Percentiles rank a stretch among this genome's conserved stretches.
These are phyloP conservation scores for Megathymus violae DNA, from an alignment of 1,140 invertebrate species.

Conservation along the genomic window DNA sequence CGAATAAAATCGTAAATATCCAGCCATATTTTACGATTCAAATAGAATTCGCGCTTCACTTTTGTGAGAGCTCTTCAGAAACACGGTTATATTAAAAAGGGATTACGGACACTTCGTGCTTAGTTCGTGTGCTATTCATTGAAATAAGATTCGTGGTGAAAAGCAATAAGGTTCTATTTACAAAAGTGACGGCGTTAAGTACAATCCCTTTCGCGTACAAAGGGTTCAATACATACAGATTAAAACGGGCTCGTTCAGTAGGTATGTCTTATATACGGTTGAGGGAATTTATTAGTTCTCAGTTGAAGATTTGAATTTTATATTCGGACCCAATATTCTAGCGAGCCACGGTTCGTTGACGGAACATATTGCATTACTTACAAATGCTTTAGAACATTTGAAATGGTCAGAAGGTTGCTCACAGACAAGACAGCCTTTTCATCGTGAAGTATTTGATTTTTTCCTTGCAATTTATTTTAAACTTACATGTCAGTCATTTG, in stretches of 20 bases:
- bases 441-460: background rate
- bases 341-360: constrained; percentile 9
- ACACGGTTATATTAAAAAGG: constrained; percentile 29
- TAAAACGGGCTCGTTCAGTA: constrained; percentile 22
- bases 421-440: background rate
- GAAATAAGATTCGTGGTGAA: background rate
- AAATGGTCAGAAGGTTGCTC: constrained; percentile 5
- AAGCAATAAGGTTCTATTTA: constrained; percentile 17
- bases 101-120: constrained; percentile 3
- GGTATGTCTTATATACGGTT: constrained; percentile 26
- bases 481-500: too few species aligned
- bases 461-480: too few species aligned
- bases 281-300: constrained; percentile 26
- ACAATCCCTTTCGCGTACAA: constrained; percentile 10
- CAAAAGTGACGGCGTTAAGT: background rate
- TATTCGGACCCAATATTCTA: constrained; percentile 28
- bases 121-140: background rate
- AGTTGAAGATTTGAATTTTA: constrained; percentile 28
- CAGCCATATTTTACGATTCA: constrained; percentile 3
- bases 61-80: constrained; percentile 17
- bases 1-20: constrained; percentile 6
- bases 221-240: constrained; percentile 29
- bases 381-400: constrained; percentile 16
- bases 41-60: constrained; percentile 23
- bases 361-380: constrained; percentile 25